phyloP scores from a whole-genome alignment of 1,140 invertebrate species.

The Aporrectodea caliginosa region DNA sequence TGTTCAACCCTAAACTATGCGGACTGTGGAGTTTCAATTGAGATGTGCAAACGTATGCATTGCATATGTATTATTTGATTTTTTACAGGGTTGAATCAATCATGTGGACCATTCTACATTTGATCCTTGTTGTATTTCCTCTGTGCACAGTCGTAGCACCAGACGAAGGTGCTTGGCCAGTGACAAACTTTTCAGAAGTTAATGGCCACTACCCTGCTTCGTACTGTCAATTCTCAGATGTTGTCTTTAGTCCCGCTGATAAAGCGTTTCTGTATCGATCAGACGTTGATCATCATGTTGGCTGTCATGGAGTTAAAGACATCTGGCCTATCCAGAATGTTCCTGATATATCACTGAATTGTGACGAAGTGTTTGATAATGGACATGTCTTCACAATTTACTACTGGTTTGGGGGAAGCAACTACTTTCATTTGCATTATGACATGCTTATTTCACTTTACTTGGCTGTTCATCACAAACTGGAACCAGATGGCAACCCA shows the following conservation, averaged over 20 bases:
- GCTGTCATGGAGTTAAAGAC: neutral
- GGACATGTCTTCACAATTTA: neutral
- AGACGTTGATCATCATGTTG: neutral
- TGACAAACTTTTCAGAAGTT: neutral
- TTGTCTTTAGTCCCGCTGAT: neutral
- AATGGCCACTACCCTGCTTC: neutral
- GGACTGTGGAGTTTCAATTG: too few species aligned
- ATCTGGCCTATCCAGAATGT: neutral
- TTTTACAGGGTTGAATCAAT: too few species aligned
- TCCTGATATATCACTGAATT: neutral
- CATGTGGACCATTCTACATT: too few species aligned
- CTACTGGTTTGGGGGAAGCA: neutral
- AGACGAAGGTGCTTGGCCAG: neutral
- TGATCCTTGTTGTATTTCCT: neutral
- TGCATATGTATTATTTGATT: too few species aligned
- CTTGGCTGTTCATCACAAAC: neutral
- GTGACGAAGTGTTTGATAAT: neutral
- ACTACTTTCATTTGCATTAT: constrained; percentile 1
- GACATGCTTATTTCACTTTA: neutral
- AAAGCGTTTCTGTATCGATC: neutral
- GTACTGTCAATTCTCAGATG: neutral
- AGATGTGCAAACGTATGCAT: too few species aligned
- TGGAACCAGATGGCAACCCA: neutral
- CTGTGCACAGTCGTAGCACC: neutral
- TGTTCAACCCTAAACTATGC: too few species aligned